phyloP scores from a whole-genome alignment of 2,113 vertebrate genomes.

The Ginglymostoma cirratum region DNA sequence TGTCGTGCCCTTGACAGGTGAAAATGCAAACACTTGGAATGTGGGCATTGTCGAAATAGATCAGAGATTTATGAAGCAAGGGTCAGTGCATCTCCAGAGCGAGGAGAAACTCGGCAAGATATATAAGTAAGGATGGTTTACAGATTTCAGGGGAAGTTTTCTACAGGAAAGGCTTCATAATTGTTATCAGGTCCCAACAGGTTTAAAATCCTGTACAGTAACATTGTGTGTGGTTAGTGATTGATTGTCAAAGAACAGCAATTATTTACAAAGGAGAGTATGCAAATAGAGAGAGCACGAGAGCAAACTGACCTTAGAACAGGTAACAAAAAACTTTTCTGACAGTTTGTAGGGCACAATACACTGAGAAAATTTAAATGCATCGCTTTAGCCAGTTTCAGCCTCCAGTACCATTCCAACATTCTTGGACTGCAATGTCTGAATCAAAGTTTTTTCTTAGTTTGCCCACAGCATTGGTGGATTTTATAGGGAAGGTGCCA shows the following conservation, averaged over 20 bases:
- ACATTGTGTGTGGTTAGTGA: neutral
- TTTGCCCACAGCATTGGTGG: too few species aligned
- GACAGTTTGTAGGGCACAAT: neutral
- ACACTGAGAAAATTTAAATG: neutral
- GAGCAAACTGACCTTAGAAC: neutral
- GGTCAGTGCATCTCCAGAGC: neutral
- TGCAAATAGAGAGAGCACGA: neutral
- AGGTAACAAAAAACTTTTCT: neutral
- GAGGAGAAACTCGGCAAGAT: neutral
- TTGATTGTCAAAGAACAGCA: neutral
- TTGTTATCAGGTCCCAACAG: neutral
- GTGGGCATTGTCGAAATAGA: neutral
- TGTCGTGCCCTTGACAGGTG: neutral
- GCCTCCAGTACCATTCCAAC: neutral
- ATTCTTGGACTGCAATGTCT: neutral
- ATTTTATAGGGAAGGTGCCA: too few species aligned
- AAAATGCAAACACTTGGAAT: neutral
- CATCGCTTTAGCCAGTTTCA: neutral
- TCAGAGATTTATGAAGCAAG: neutral
- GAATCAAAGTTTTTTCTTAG: neutral
- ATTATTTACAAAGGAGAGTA: neutral
- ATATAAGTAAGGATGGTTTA: neutral
- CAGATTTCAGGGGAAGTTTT: neutral
- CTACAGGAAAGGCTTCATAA: conserved; percentile 1
- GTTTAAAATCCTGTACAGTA: neutral